Conservation (phyloP, 2,113 vertebrate species). For the Takifugu flavidus region DNA sequence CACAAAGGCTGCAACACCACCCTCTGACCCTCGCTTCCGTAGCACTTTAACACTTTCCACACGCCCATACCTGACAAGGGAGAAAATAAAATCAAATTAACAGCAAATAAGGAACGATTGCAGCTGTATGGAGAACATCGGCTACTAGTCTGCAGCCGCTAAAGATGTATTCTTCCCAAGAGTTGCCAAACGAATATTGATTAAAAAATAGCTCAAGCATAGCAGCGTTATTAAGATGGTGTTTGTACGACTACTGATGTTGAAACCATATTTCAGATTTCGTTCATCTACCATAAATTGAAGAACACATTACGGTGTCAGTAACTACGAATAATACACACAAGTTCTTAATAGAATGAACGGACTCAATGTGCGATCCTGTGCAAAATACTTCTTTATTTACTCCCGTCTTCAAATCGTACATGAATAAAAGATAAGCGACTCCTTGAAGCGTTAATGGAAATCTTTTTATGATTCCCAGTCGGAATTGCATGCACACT, state of each 20-base stretch:
- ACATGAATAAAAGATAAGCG: too few relatives aligned
- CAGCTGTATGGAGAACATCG: background rate
- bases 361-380: too few relatives aligned
- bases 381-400: too few relatives aligned
- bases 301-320: background rate
- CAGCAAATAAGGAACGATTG: background rate
- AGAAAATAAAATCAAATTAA: conserved; percentile 53
- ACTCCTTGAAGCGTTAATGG: too few relatives aligned
- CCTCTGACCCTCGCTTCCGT: conserved; percentile 96
- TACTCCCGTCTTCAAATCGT: too few relatives aligned
- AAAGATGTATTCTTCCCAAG: background rate
- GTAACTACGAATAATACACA: background rate
- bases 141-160: too few relatives aligned
- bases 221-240: background rate
- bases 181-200: background rate
- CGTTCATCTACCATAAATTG: background rate
- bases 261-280: background rate
- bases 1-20: conserved; percentile 98
- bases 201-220: background rate
- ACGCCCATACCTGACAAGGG: conserved; percentile 88
- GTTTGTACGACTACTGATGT: background rate
- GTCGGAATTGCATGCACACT: background rate
- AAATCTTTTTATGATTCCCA: too few relatives aligned
- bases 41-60: conserved; percentile 99
- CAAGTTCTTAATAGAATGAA: too few relatives aligned